A percentile compares a stretch with the other conserved stretches of the same genome.
Evolutionary conservation across 2,113 vertebrate genomes (phyloP).

Genomic region (Sapajus apella): DNA sequence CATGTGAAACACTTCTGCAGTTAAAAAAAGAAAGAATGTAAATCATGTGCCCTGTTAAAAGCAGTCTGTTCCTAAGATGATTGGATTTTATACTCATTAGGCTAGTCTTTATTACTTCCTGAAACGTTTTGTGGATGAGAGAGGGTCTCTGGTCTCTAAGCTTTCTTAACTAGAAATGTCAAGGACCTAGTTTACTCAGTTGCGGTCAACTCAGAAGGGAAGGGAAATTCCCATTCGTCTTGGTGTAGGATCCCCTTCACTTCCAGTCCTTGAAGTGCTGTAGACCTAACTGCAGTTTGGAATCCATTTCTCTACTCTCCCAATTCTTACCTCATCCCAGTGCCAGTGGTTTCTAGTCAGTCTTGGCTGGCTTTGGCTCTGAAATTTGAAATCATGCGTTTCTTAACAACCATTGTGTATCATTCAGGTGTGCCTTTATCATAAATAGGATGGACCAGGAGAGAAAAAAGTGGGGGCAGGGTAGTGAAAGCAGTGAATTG

Average conservation of each 20-base stretch:
- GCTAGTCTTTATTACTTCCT: neutral
- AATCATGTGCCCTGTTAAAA: neutral
- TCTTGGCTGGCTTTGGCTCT: slow-evolving; percentile 19
- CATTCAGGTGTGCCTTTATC: neutral
- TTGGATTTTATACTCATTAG: neutral
- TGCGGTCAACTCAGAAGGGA: neutral
- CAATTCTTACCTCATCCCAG: neutral
- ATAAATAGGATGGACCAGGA: neutral
- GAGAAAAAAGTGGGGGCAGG: neutral
- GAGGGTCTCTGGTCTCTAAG: neutral
- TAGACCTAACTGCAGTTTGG: neutral
- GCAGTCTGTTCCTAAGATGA: neutral
- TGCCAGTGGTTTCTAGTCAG: neutral
- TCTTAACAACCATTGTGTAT: neutral
- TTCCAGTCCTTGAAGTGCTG: neutral
- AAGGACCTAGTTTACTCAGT: neutral
- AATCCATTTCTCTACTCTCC: slow-evolving; percentile 14
- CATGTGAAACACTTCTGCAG: neutral
- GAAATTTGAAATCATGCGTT: neutral
- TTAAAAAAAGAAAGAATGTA: neutral
- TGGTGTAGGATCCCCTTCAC: neutral
- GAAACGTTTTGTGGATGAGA: neutral
- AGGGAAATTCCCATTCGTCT: neutral
- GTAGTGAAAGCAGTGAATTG: neutral
- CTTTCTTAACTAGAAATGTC: slow-evolving; percentile 4